phyloP scores from a whole-genome alignment of 1,140 invertebrate species.

The Planococcus citri region DNA sequence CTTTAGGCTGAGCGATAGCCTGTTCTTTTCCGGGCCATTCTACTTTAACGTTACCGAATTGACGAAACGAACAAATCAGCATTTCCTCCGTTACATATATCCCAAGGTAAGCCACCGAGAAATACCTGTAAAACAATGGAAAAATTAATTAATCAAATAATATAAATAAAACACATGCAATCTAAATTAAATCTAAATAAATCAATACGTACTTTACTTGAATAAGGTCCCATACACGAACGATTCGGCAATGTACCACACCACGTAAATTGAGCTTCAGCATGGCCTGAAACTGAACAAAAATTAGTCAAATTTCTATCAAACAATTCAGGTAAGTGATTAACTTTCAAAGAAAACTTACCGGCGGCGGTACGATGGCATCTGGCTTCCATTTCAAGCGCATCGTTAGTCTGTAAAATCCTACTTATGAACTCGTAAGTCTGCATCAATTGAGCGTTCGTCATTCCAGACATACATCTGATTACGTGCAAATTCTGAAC shows the following conservation, averaged over 20 bases:
- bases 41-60: constrained; percentile 69
- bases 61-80: constrained; percentile 64
- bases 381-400: constrained; percentile 14
- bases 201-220: constrained; percentile 43
- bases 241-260: constrained; percentile 62
- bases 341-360: background rate
- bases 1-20: constrained; percentile 48
- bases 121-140: constrained; percentile 58
- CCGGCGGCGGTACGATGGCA: background rate
- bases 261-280: constrained; percentile 74
- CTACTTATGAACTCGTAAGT: constrained; percentile 15
- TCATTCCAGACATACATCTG: constrained; percentile 22
- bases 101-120: constrained; percentile 92
- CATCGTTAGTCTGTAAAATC: constrained; percentile 14
- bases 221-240: constrained; percentile 50
- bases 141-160: too few species aligned
- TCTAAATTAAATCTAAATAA: too few species aligned
- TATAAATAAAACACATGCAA: too few species aligned
- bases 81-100: constrained; percentile 78
- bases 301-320: background rate
- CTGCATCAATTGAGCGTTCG: constrained; percentile 18
- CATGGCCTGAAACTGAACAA: constrained; percentile 36
- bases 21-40: constrained; percentile 46
- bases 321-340: background rate
- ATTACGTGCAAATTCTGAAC: constrained; percentile 27